These are phyloP conservation scores for Crotalus viridis DNA, from an alignment of 2,113 vertebrate species.

Conservation along the genomic window DNA sequence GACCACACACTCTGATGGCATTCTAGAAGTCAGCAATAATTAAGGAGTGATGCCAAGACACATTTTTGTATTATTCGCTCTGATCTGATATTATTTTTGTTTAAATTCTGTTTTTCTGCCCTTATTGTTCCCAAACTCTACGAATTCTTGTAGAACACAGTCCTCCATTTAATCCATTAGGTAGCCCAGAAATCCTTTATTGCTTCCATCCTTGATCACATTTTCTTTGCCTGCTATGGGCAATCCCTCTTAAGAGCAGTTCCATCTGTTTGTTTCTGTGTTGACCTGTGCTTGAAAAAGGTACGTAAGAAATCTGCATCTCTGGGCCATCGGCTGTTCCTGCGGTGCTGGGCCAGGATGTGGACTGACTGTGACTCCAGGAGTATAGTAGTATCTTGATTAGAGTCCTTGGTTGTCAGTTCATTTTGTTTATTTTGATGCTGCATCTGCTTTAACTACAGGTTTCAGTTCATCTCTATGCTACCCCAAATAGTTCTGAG, in stretches of 20 bases:
- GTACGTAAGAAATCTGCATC: background rate
- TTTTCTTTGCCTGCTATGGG: background rate
- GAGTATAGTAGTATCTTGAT: background rate
- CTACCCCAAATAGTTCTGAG: background rate
- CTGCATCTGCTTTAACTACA: background rate
- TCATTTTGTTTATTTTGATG: background rate
- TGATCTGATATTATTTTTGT: background rate
- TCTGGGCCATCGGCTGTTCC: background rate
- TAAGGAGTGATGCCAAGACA: background rate
- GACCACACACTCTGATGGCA: background rate
- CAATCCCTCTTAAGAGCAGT: background rate
- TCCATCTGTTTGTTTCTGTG: background rate
- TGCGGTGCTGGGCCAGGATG: background rate
- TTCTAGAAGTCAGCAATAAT: background rate
- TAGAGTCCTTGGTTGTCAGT: background rate
- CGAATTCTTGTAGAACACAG: background rate
- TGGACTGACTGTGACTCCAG: background rate
- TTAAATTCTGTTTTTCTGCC: background rate
- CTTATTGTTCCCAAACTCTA: background rate
- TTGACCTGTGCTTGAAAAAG: background rate
- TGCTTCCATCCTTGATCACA: background rate
- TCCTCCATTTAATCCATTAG: background rate
- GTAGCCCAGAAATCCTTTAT: background rate
- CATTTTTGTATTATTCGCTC: background rate
- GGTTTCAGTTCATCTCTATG: background rate